Evolutionary conservation across 2,888 invertebrate genomes (phyloP).

Genomic region (Melolontha melolontha): DNA sequence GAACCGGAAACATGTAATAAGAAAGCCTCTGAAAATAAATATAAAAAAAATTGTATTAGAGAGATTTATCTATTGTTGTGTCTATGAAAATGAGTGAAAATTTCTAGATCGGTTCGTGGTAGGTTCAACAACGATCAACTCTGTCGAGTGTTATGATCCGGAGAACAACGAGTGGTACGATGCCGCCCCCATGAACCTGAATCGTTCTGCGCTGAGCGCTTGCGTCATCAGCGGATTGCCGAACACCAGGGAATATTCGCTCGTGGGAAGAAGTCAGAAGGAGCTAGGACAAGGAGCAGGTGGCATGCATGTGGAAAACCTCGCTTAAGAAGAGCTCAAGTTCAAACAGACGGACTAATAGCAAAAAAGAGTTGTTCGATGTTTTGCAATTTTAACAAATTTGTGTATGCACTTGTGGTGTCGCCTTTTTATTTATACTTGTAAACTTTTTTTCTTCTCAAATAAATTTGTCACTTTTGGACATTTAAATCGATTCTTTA

Average conservation of each 20-base stretch:
- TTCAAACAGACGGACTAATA: conserved; percentile 19
- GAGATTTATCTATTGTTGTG: conserved; percentile 29
- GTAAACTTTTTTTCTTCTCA: conserved; percentile 47
- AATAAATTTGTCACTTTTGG: conserved; percentile 51
- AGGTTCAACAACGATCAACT: conserved; percentile 78
- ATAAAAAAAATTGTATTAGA: background rate
- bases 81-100: conserved; percentile 44
- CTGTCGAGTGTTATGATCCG: conserved; percentile 82
- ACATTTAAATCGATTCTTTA: conserved; percentile 31
- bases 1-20: too few species aligned
- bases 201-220: conserved; percentile 83
- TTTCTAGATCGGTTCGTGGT: conserved; percentile 56
- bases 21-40: too few species aligned
- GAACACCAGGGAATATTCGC: conserved; percentile 77
- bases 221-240: conserved; percentile 81
- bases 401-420: conserved; percentile 52
- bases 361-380: conserved; percentile 30
- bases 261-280: conserved; percentile 55
- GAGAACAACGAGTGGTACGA: conserved; percentile 73
- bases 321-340: conserved; percentile 9
- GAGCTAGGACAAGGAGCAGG: conserved; percentile 58
- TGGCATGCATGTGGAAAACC: conserved; percentile 37
- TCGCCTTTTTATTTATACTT: conserved; percentile 59
- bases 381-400: conserved; percentile 44
- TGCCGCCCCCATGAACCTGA: conserved; percentile 83